These are phyloP conservation scores for Strix aluco DNA, from an alignment of 2,113 vertebrate genomes.

Conservation along the genomic window DNA sequence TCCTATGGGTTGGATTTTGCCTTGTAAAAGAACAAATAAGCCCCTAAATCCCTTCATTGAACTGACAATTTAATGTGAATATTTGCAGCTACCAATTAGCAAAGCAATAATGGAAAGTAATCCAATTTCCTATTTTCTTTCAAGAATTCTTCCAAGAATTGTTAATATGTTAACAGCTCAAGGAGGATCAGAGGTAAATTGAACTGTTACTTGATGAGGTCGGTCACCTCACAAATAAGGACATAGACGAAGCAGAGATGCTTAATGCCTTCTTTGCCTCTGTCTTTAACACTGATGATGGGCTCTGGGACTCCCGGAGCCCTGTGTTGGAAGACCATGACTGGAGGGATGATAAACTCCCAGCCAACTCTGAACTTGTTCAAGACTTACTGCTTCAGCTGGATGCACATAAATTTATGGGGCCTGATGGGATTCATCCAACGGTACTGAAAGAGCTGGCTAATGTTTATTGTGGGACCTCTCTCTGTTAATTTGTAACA, in stretches of 20 bases:
- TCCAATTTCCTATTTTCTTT: neutral
- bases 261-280: neutral
- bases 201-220: neutral
- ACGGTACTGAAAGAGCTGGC: neutral
- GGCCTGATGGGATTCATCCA: neutral
- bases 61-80: no score
- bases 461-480: neutral
- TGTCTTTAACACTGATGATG: neutral
- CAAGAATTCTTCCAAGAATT: neutral
- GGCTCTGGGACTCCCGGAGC: fast-evolving
- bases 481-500: neutral
- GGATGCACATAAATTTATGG: neutral
- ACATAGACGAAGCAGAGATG: neutral
- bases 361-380: neutral
- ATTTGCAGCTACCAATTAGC: neutral
- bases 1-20: neutral
- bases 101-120: neutral
- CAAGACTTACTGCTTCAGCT: neutral
- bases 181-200: neutral
- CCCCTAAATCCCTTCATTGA: neutral
- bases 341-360: neutral
- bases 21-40: neutral
- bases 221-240: neutral
- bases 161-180: neutral
- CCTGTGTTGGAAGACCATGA: neutral